phyloP scores from a whole-genome alignment of 64 coral and sea anemone genomes.

The Cladopsammia gracilis region DNA sequence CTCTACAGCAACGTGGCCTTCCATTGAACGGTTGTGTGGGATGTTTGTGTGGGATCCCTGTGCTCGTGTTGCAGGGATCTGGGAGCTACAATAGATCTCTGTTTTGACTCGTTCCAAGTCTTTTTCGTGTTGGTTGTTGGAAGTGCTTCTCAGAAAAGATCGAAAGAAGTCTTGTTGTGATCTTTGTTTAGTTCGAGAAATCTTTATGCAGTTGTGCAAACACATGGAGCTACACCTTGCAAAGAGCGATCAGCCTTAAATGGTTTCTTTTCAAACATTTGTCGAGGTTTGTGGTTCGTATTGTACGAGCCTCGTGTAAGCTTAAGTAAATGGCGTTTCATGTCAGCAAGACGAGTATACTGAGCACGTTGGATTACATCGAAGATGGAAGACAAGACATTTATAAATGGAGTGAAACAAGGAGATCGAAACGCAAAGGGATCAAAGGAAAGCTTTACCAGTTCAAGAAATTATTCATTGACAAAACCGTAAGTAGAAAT shows the following conservation, averaged over 20 bases:
- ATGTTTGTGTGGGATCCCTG: too few relatives aligned
- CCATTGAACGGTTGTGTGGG: too few relatives aligned
- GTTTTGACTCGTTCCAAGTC: neutral
- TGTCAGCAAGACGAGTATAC: constrained; percentile 76
- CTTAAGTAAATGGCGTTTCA: neutral
- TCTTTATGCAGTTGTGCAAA: neutral
- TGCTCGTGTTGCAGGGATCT: neutral
- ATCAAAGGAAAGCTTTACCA: constrained; percentile 75
- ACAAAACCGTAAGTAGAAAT: constrained; percentile 78
- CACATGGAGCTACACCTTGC: neutral
- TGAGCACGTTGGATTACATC: constrained; percentile 80
- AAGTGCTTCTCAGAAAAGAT: neutral
- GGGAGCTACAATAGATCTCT: neutral
- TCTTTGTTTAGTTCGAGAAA: too few relatives aligned
- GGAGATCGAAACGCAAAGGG: constrained; percentile 69
- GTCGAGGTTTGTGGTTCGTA: neutral
- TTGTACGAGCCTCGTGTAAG: too few relatives aligned
- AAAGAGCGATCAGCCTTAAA: neutral
- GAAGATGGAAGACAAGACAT: constrained; percentile 89
- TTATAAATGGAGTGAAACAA: constrained; percentile 85
- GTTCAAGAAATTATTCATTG: constrained; percentile 90
- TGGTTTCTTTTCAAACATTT: neutral
- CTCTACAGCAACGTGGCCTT: too few relatives aligned
- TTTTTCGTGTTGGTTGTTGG: neutral
- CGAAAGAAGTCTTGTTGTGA: neutral